Conservation (phyloP, 1,140 invertebrate genomes). For the Carcinoscorpius rotundicauda region DNA sequence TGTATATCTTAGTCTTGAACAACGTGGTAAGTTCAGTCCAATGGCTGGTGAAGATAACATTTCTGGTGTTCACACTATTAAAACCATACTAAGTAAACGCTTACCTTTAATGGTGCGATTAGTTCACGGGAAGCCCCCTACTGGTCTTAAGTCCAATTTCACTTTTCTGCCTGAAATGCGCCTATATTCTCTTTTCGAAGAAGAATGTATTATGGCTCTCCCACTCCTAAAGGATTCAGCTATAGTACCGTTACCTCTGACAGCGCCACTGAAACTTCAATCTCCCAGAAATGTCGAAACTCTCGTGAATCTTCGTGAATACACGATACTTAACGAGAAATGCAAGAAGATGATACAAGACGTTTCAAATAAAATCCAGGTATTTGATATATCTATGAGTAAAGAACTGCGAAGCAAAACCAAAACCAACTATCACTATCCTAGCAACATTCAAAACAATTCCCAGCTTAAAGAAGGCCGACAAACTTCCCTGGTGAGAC, state of each 20-base stretch:
- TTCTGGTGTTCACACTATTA: slow-evolving; percentile 67
- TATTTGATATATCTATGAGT: slow-evolving; percentile 33
- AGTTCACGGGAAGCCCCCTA: slow-evolving; percentile 69
- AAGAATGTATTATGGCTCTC: slow-evolving; percentile 64
- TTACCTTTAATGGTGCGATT: slow-evolving; percentile 79
- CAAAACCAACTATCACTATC: slow-evolving; percentile 17
- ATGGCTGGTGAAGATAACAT: slow-evolving; percentile 83
- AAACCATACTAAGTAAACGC: slow-evolving; percentile 70
- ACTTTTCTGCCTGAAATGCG: slow-evolving; percentile 55
- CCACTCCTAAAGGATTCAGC: slow-evolving; percentile 43
- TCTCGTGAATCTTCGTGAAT: slow-evolving; percentile 62
- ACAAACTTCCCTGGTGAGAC: slow-evolving; percentile 2
- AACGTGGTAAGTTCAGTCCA: slow-evolving; percentile 76
- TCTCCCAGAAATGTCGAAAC: slow-evolving; percentile 69
- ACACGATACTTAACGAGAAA: slow-evolving; percentile 61
- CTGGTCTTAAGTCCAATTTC: slow-evolving; percentile 55
- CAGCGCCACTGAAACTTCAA: slow-evolving; percentile 71
- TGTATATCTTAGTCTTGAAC: slow-evolving; percentile 66
- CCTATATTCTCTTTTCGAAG: slow-evolving; percentile 67
- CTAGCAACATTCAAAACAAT: slow-evolving; percentile 9
- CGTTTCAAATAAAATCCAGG: slow-evolving; percentile 62
- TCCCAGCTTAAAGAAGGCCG: too few species aligned
- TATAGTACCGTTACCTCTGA: slow-evolving; percentile 65
- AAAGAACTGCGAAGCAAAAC: slow-evolving; percentile 24
- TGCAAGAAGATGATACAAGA: slow-evolving; percentile 62